Base-by-base conservation (phyloP, 2,888 invertebrate genomes). In the Stenodema calcarata region DNA sequence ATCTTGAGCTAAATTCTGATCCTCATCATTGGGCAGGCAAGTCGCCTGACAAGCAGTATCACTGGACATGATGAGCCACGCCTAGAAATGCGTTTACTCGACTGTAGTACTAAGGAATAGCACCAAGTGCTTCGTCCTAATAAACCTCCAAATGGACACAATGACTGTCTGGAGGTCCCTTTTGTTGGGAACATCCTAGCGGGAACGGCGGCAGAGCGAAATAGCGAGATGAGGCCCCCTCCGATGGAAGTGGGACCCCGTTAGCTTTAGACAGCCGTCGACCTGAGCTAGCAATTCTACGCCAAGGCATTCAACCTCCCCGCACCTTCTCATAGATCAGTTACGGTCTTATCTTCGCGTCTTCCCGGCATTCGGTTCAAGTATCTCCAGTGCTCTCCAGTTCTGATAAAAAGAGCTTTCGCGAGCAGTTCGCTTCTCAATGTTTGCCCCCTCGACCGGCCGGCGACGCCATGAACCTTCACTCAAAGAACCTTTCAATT, bases 261-360 rank as follows among this genome's bases (percentile, higher is more conserved):
- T 84, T 84, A 73, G 84, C 62, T 35, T 41, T 30, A 73, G 73
- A 30, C 54, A 54, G 54, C 84, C 84, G 84, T 84, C 84, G 84
- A 84, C 84, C 84, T 75, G 82, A 82, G 82, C 82, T 35, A 73
- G 84, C 84, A 73, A 84, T 84, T 84, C 84, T 84, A 84, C 84
- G 84, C 84, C 75, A 28, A 84, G 84, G 84, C 84, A 84, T 84
- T 73, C 84, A 84, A 84, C 84, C 23, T 41, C 54, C 80, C 47
- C 80, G 42, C 80, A 18, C 50, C 80, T 30, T 28, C 80, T 80
- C 80, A 80, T 42, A 27, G 69, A 69, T 82, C 82, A 82, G 82
- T 82, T 82, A 82, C 82, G 82, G 82, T 69, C 82, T 82, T 82
- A 82, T 82, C 80, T 80, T 80, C 80, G 54, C 80, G 28, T 80